Base-by-base conservation (phyloP, 2,797 vertebrate species). In the Pipistrellus pygmaeus region DNA sequence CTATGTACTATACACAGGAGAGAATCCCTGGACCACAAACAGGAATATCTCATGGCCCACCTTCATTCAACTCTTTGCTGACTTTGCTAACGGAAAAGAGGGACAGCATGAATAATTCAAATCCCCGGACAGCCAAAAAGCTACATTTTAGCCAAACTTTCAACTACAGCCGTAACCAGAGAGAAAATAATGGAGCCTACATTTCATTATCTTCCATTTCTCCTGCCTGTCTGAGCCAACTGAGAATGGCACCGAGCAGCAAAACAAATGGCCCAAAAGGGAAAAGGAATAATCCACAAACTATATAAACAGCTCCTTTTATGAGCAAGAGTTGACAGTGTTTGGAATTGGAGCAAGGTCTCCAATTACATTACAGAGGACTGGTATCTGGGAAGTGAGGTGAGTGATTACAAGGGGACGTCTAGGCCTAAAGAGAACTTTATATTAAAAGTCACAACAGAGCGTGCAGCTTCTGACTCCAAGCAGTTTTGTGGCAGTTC, bases 181-280 rank as follows among this genome's bases (percentile, higher is more conserved):
- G n/a, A 93, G 76, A 90, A 93, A 88, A 81, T 48, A 80, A 85
- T 51, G 64, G 17, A 0, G 30, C 76, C 69, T 35, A 41, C 71
- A 68, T 94, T 93, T 93, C 92, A 84, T 76, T 55, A 76, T 83
- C 88, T 92, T 92, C 92, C 75, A 41, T 57, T 76, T 88, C 77
- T 93, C 85, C 85, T 64, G 90, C 82, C 94, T 80, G 90, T 94
- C 21, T 6, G 69, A 78, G 48, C 32, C 73, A 44, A 88, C 85
- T 9, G 51, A 90, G 82, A 83, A 76, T 73, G 80, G 57, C 85
- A 75, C 0, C 51, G 80, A 90, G 85, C 87, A 35, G 87, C 88
- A 69, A 96, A 95, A 97, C 88, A 87, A 96, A 95, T 30, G 85
- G 51, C 44, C 69, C 90, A 83, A 60, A 91, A 69, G 93, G 51